Evolutionary conservation across 2,888 invertebrate species (phyloP).

Genomic region (Lasius fuliginosus): DNA sequence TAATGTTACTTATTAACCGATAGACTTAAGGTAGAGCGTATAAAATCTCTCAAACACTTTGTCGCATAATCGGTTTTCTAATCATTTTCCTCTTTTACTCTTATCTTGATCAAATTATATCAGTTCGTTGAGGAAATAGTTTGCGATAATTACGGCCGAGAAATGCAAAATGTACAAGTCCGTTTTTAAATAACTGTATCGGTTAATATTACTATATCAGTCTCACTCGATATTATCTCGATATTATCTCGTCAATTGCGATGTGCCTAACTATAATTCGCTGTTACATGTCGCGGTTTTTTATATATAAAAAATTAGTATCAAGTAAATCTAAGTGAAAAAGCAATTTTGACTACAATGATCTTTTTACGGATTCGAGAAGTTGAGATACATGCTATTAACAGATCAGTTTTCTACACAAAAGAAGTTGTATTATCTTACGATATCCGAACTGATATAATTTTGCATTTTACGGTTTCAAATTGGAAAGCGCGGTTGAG

Average conservation of each 20-base stretch:
- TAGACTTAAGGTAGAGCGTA: neutral
- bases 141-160: neutral
- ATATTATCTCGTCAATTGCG: neutral
- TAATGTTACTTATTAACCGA: neutral
- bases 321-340: neutral
- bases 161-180: neutral
- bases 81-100: neutral
- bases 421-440: constrained; percentile 23
- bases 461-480: neutral
- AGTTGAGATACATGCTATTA: neutral
- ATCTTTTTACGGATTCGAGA: constrained; percentile 1
- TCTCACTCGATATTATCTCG: neutral
- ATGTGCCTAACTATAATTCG: neutral
- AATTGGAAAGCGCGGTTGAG: neutral
- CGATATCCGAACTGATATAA: neutral
- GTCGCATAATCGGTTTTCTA: constrained; percentile 1
- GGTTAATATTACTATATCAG: neutral
- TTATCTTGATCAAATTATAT: neutral
- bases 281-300: neutral
- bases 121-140: neutral
- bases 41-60: constrained; percentile 19
- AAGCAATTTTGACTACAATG: neutral
- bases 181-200: neutral
- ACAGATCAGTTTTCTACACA: neutral
- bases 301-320: neutral